Evolutionary conservation across 2,113 vertebrate species (phyloP), one percentile per base, ranked within the genome.

Genomic region (Monopterus albus): DNA sequence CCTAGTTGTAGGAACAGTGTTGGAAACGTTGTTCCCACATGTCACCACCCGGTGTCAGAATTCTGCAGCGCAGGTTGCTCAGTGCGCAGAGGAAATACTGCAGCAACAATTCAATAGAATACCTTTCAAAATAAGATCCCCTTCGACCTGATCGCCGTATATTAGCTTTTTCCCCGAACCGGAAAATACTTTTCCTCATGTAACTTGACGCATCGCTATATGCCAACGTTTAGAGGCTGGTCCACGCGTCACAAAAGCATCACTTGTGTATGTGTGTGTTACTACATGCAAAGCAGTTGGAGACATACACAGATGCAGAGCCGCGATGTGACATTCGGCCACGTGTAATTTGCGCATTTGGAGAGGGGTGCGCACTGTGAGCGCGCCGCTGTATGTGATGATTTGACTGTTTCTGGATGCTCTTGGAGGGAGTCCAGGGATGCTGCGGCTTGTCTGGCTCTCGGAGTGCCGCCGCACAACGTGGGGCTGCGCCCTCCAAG

Each of bases 361-460:
- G 62, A 47, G 21, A 47, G 60, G 57, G 14, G 21, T 8, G 36
- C 59, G 65, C 64, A 9, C 38, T 5, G 51, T 5, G 1, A 2
- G 38, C 10, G 65, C 66, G 1, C 62, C 52, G 36, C 65, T 15
- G 36, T 13, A 36, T 23, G 72, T 3, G 51, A 11, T 61, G 70
- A 52, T 66, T 28, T 45, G 59, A 10, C 11, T 23, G 26, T 42
- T 25, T 59, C 1, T 15, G 62, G 56, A 1, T 36, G 75, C 55
- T 38, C 43, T n/a, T 83, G 86, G 78, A 76, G 20, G 39, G 76
- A 59, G 35, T 82, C 78, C 77, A 77, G 78, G 72, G 87, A 87
- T 85, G 84, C 81, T 80, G 86, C 81, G 65, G 78, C 68, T 62
- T 9, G 65, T 80, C 58, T 55, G 65, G 72, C 66, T 78, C 51